Base-by-base conservation (phyloP, 1,140 invertebrate species). In the Trichoplusia ni region DNA sequence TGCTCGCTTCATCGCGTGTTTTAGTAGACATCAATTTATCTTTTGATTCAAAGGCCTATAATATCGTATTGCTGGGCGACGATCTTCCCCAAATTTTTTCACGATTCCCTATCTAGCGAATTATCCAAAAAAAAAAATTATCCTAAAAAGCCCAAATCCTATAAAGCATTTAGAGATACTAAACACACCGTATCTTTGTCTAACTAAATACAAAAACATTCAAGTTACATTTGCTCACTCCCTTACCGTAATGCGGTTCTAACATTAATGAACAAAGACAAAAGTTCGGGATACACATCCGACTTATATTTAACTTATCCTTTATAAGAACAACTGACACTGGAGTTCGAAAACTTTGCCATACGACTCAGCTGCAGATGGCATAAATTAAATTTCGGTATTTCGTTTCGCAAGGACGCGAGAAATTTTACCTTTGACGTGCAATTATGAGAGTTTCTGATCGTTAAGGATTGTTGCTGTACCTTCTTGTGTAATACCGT, bases 251-350 rank as follows among this genome's bases (percentile, higher is more conserved):
- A 56, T 38, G 18, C 51, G 56, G 31, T 63, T 60, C 58, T 46
- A 25, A 31, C 51, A 16, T 56, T 44, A 61, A 21, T 42, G 47
- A 47, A 68, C 53, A 44, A 68, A 58, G 19, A 61, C 31, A 44
- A 64, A 69, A 69, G 40, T 58, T 62, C 35, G 13, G 42, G 27
- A 38, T n/a, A 33, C 18, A 33, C 31, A 59, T 27, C 27, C 27
- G 21, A 72, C 53, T 69, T 63, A 61, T 64, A 63, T 73, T 69
- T 67, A 65, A 67, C 60, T 70, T 73, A 67, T 56, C 53, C 67
- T 46, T 68, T 40, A 59, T 33, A 60, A 59, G 51, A 69, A 59
- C 42, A 68, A 58, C 61, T 67, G 63, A 63, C 61, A 66, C 54
- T 37, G 51, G 64, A 69, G 63, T 65, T 73, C 51, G 27, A 64